These are phyloP conservation scores for Pachypeltis micranthus DNA, from an alignment of 1,140 invertebrate species.

Conservation along the genomic window DNA sequence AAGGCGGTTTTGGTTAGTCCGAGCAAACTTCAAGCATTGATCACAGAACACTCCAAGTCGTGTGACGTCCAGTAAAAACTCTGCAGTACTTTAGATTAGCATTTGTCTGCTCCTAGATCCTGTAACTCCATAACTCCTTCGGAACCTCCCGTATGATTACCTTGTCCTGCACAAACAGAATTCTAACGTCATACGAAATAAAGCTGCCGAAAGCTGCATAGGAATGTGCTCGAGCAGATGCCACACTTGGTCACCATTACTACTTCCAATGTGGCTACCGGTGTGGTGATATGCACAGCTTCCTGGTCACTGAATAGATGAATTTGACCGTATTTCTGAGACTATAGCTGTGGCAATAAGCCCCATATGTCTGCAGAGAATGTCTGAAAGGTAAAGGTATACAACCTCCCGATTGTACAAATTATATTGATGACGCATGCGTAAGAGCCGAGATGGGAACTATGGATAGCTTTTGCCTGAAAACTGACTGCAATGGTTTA, in stretches of 20 bases:
- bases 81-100: neutral
- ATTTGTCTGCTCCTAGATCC: neutral
- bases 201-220: neutral
- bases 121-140: neutral
- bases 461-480: constrained; percentile 24
- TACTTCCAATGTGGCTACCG: neutral
- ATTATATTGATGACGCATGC: constrained; percentile 33
- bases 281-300: no score
- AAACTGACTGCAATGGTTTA: constrained; percentile 31
- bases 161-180: neutral
- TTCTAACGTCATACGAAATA: neutral
- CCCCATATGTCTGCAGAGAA: no score
- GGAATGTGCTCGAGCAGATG: neutral
- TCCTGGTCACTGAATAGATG: no score
- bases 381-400: no score
- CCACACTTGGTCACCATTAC: neutral
- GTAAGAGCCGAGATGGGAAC: constrained; percentile 32
- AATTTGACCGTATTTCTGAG: no score
- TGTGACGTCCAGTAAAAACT: neutral
- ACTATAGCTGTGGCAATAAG: no score
- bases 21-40: neutral
- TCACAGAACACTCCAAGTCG: neutral
- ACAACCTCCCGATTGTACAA: no score
- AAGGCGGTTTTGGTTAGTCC: neutral
- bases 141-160: neutral